Conservation (phyloP, 2,888 invertebrate genomes). For the Perizoma affinitatum region DNA sequence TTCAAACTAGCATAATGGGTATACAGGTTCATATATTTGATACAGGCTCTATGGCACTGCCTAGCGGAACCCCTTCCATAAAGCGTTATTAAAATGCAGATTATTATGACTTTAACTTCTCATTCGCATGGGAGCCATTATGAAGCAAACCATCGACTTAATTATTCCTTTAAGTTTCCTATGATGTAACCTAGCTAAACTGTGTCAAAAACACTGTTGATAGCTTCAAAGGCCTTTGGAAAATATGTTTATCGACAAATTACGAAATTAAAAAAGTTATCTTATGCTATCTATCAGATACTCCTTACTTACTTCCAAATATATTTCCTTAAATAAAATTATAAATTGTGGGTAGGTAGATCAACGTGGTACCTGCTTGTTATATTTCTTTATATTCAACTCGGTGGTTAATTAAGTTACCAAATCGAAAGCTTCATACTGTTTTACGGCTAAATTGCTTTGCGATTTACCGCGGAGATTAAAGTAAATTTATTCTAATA, state of each 20-base stretch:
- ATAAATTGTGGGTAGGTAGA: not conserved
- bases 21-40: not conserved
- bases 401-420: slow-evolving; percentile 20
- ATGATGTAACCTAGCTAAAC: not conserved
- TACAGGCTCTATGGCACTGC: slow-evolving; percentile 7
- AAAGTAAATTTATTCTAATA: slow-evolving; percentile 22
- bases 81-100: slow-evolving; percentile 24
- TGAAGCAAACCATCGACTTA: slow-evolving; percentile 1
- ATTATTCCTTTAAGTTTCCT: too few species aligned
- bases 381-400: slow-evolving; percentile 4
- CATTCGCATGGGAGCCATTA: not conserved
- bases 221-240: slow-evolving; percentile 3
- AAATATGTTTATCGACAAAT: not conserved
- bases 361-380: not conserved
- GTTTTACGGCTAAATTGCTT: slow-evolving; percentile 18
- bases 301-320: too few species aligned
- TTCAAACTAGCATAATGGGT: too few species aligned
- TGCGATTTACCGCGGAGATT: slow-evolving; percentile 17
- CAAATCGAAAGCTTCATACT: slow-evolving; percentile 12
- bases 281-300: too few species aligned
- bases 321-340: too few species aligned
- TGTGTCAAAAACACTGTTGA: not conserved
- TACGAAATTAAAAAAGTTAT: not conserved
- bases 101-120: slow-evolving; percentile 3
- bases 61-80: slow-evolving; percentile 11